A percentile compares a stretch with the other conserved stretches of the same genome.
Evolutionary conservation across 2,888 invertebrate species (phyloP).

Genomic region (Drosophila borborema): DNA sequence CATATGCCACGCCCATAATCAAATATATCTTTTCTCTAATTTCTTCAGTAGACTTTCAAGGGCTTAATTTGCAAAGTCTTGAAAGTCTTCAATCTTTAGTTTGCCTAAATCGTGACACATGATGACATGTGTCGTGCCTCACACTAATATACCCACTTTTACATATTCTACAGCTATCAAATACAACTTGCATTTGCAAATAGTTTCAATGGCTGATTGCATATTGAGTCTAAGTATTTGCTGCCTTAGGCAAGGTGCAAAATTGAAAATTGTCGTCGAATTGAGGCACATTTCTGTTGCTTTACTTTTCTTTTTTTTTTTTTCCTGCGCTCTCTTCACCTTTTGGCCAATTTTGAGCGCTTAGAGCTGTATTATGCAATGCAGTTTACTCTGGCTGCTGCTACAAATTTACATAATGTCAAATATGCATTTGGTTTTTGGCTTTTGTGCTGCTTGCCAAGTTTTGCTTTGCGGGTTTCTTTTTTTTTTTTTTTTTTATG

Average conservation of each 20-base stretch:
- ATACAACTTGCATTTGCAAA: conserved; percentile 39
- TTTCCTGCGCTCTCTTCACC: not conserved
- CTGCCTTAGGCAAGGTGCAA: conserved; percentile 16
- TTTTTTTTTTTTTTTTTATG: not conserved
- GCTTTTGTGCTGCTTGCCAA: conserved; percentile 28
- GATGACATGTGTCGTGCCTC: not conserved
- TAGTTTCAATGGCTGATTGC: conserved; percentile 46
- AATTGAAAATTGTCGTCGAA: conserved; percentile 33
- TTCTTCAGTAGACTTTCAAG: too few species aligned
- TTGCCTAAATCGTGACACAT: not conserved
- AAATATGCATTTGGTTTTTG: conserved; percentile 14
- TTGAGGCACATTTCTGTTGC: not conserved
- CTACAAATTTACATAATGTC: conserved; percentile 36
- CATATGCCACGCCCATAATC: too few species aligned
- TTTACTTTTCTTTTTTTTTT: too few species aligned
- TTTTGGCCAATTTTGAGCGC: conserved; percentile 4
- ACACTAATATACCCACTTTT: not conserved
- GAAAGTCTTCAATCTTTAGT: not conserved
- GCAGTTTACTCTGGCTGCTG: not conserved
- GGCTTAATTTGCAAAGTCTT: too few species aligned
- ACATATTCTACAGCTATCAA: too few species aligned
- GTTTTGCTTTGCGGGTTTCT: not conserved
- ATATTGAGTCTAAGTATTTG: conserved; percentile 17
- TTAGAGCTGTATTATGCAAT: conserved; percentile 27
- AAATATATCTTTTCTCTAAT: too few species aligned